A percentile compares a stretch with the other conserved stretches of the same genome.
These are phyloP conservation scores for Pogonophryne albipinna DNA, from an alignment of 2,797 vertebrate species.

Conservation along the genomic window DNA sequence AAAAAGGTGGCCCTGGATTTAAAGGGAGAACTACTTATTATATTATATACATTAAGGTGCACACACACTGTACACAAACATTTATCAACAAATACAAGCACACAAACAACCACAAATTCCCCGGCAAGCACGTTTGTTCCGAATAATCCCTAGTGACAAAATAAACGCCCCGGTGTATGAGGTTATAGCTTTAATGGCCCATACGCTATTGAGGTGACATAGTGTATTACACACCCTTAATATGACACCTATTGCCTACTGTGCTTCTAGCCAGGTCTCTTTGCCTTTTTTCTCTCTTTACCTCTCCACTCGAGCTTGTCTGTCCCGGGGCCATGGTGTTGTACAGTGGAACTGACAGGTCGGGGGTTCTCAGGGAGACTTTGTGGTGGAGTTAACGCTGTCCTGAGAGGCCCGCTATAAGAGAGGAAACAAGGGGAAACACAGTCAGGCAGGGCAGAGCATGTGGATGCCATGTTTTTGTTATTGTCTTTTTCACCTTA, in stretches of 20 bases:
- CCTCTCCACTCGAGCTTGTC: conserved; percentile 65
- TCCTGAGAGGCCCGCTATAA: conserved; percentile 54
- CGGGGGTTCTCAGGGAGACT: conserved; percentile 72
- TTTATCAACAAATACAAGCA: conserved; percentile 38
- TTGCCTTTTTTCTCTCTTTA: conserved; percentile 58
- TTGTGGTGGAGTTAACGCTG: conserved; percentile 70
- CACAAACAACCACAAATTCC: conserved; percentile 61
- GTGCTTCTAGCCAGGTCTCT: conserved; percentile 71
- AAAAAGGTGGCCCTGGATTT: conserved; percentile 41
- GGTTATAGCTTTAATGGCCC: conserved; percentile 81
- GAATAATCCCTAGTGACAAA: conserved; percentile 85
- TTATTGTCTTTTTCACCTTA: background rate
- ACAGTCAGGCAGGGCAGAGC: conserved; percentile 51
- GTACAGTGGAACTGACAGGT: conserved; percentile 83
- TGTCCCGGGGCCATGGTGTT: conserved; percentile 79
- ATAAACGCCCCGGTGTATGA: conserved; percentile 77
- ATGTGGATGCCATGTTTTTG: background rate
- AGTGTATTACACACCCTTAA: conserved; percentile 81
- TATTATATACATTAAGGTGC: conserved; percentile 37
- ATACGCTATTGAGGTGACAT: conserved; percentile 80
- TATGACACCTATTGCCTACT: conserved; percentile 79
- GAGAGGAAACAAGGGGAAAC: conserved; percentile 31
- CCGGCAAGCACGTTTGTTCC: conserved; percentile 72
- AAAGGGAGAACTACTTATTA: conserved; percentile 48
- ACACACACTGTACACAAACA: conserved; percentile 43